These are phyloP conservation scores for Thunnus albacares DNA, from an alignment of 2,797 vertebrate genomes.

Conservation along the genomic window DNA sequence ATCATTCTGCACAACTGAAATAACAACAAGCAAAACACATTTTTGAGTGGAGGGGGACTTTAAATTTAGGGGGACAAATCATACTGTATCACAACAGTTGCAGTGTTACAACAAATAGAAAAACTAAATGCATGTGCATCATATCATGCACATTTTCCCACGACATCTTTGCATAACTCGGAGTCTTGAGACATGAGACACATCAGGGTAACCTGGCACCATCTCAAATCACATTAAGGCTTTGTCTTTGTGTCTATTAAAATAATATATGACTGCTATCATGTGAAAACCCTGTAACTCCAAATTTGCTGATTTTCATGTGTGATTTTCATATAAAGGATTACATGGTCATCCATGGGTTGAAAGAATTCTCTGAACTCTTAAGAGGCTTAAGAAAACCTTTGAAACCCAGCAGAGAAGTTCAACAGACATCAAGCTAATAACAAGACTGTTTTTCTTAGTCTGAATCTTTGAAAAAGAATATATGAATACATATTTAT, in stretches of 20 bases:
- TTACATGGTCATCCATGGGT: slow-evolving; percentile 11
- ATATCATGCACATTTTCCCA: background rate
- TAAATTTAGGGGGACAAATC: no score
- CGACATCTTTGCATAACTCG: background rate
- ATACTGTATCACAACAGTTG: background rate
- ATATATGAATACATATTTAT: background rate
- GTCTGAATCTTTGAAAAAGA: slow-evolving; percentile 1
- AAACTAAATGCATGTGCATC: background rate
- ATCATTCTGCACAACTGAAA: no score
- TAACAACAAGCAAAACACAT: no score
- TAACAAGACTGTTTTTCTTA: background rate
- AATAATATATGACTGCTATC: slow-evolving; percentile 6
- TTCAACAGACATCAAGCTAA: background rate
- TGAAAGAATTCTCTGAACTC: background rate
- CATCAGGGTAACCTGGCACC: background rate
- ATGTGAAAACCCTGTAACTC: slow-evolving; percentile 15
- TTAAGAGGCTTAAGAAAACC: slow-evolving; percentile 17
- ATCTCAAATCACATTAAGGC: background rate
- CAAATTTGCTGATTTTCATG: background rate
- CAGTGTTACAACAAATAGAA: background rate
- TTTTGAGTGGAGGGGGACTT: no score
- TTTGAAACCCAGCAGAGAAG: background rate
- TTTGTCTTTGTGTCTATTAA: background rate
- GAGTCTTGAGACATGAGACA: background rate
- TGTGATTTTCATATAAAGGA: slow-evolving; percentile 15